Evolutionary conservation across 2,888 invertebrate genomes (phyloP), one percentile per base, ranked within the genome.

Genomic region (Drosophila anomalata): DNA sequence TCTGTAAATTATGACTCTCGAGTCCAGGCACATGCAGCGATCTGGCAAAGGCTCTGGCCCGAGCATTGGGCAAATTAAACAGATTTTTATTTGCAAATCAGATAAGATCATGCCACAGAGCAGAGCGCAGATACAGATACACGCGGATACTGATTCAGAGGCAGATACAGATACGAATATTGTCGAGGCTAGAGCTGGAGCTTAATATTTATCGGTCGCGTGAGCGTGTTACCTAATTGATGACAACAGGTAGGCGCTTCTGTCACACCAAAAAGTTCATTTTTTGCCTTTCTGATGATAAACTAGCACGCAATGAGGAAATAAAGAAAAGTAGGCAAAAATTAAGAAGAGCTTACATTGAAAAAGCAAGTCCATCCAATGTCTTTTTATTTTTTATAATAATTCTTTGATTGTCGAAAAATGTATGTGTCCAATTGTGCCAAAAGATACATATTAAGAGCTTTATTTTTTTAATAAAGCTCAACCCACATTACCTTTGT

Each of bases 141-240:
- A 41, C 67, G 46, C 67, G 46, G 55, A 20, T 46, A 42, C 51
- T 33, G n/a, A 54, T 31, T 22, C 56, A 47, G 31, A 42, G 48
- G 20, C 58, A 20, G 50, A 58, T 48, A 59, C 65, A 58, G 44
- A 57, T 57, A 20, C 54, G 44, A 51, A 54, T 54, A 14, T n/a
- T 8, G 42, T 12, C 14, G 22, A 12, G 46, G 24, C 57, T 74
- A 62, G 48, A 44, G 51, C 50, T 52, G 26, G 17, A 17, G 52
- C 41, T 56, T 56, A 72, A 79, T 81, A 90, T 90, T 90, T 90
- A 90, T 90, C 80, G 88, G 87, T 88, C 84, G 89, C 88, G 88
- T 90, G 88, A 79, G 89, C 89, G 89, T 90, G 90, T 90, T 90
- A 90, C 90, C 89, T 90, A 90, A 90, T 90, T 90, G 90, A 89